Evolutionary conservation across 1,140 invertebrate species (phyloP).

Genomic region (Ruditapes philippinarum): DNA sequence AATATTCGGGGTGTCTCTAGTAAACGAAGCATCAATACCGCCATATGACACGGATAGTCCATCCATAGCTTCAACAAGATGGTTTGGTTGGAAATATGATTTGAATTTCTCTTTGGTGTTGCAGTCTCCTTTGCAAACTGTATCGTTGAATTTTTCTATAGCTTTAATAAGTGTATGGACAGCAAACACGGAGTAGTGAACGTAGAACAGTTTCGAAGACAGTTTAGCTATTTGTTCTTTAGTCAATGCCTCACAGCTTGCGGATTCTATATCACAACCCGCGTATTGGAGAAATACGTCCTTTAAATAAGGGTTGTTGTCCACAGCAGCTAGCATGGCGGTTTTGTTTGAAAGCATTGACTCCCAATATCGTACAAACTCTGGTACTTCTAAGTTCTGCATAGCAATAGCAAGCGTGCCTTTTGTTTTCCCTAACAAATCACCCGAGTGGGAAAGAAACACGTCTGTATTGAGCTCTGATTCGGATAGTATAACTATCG

Average conservation of each 20-base stretch:
- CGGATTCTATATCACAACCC: not conserved
- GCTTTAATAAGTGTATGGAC: not conserved
- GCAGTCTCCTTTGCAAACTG: not conserved
- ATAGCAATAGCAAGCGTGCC: constrained; percentile 21
- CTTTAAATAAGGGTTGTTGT: constrained; percentile 26
- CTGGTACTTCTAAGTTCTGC: not conserved
- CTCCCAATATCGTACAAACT: constrained; percentile 52
- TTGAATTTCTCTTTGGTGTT: not conserved
- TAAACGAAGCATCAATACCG: not conserved
- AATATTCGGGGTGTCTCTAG: not conserved
- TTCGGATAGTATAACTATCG: constrained; percentile 56
- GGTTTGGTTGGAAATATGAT: not conserved
- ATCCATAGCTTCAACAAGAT: not conserved
- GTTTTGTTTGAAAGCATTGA: constrained; percentile 38
- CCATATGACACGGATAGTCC: not conserved
- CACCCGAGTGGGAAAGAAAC: not conserved
- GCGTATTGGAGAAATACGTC: constrained; percentile 20
- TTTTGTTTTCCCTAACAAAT: constrained; percentile 6
- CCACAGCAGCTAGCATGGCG: not conserved
- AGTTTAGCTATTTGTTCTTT: not conserved
- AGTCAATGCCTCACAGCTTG: not conserved
- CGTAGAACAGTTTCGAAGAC: not conserved
- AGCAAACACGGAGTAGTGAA: constrained; percentile 3
- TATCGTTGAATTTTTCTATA: not conserved
- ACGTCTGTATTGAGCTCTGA: not conserved